Evolutionary conservation across 2,888 invertebrate species (phyloP), one percentile per base, ranked within the genome.

Genomic region (Eustalomyia histrio): DNA sequence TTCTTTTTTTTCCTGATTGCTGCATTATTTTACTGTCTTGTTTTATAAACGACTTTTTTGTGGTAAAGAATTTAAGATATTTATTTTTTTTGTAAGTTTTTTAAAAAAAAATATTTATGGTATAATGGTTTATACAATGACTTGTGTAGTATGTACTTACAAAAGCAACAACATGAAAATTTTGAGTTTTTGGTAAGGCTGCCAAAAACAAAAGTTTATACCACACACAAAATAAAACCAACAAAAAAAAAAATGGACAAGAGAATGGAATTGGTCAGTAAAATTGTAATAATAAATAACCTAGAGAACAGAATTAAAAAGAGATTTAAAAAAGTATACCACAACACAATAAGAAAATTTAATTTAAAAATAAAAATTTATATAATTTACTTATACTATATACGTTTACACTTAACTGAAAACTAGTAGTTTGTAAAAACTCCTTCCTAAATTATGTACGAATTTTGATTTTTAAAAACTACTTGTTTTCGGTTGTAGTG

Each of bases 141-240:
- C 64, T 76, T 73, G 67, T 73, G 72, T 69, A 29, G 72, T 69
- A 29, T 18, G 18, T 55, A 14, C 8, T 55, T 16, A 39, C 55
- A 57, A 43, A 39, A 64, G 29, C 57, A 39, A 18, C 24, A 69
- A 67, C 21, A 17, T 14, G 6, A 50, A 18, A 47, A 67, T 71
- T 57, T 43, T 68, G 12, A 35, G 52, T 64, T 68, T 67, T 63
- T 74, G 18, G 74, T 71, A 65, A 55, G 55, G 60, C 74, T 81
- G 81, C 78, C 81, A 81, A 78, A 81, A 78, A 81, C 60, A 76
- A 81, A 81, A 80, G 64, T 76, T 69, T 65, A 69, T 74, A 39
- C 73, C 65, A 65, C 73, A 80, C 63, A 58, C 16, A 71, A 64
- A 61, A 73, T 29, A 21, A 14, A 71, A 53, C 58, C 14, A 67